phyloP scores from a whole-genome alignment of 2,888 invertebrate genomes.

The Drosophila testacea region DNA sequence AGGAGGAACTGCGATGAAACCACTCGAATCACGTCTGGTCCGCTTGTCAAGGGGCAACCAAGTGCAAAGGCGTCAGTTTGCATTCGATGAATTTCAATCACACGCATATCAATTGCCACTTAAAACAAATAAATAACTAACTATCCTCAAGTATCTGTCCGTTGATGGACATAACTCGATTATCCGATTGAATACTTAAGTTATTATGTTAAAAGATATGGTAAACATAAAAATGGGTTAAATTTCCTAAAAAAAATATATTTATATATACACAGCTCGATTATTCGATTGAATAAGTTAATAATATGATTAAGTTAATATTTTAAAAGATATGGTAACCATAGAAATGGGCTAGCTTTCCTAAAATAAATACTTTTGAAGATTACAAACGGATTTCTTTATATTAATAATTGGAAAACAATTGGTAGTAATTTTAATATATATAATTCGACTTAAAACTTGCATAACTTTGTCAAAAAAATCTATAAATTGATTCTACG shows the following conservation, averaged over 20 bases:
- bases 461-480: too few species aligned
- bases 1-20: conserved; percentile 23
- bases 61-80: conserved; percentile 78
- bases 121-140: conserved; percentile 39
- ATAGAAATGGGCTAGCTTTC: background rate
- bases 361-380: too few species aligned
- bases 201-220: background rate
- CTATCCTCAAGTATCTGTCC: conserved; percentile 20
- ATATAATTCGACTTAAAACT: too few species aligned
- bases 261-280: conserved; percentile 11
- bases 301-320: too few species aligned
- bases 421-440: too few species aligned
- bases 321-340: background rate
- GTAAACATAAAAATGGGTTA: background rate
- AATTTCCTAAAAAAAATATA: too few species aligned
- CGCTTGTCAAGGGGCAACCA: conserved; percentile 47
- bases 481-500: too few species aligned
- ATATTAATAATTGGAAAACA: too few species aligned
- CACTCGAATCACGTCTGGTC: conserved; percentile 59
- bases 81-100: conserved; percentile 75
- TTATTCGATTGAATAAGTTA: background rate
- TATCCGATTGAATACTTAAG: background rate
- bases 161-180: conserved; percentile 22
- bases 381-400: too few species aligned
- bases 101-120: conserved; percentile 76